These are phyloP conservation scores for Perca fluviatilis DNA, from an alignment of 2,113 vertebrate genomes.

Conservation along the genomic window DNA sequence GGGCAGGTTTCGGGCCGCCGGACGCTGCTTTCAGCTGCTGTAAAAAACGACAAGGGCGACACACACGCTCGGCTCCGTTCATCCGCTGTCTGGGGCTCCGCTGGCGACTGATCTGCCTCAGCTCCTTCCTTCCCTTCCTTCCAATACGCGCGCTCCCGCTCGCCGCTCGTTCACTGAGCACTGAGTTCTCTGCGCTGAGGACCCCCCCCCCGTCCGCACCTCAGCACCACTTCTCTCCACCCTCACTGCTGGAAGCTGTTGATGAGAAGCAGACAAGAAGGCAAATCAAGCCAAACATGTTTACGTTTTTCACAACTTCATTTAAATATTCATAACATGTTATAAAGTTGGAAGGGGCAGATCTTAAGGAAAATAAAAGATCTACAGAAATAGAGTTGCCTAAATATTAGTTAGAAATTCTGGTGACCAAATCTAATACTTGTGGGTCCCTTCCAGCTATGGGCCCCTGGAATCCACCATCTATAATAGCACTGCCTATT, in stretches of 20 bases:
- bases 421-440: neutral
- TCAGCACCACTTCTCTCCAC: slow-evolving; percentile 29
- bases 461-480: neutral
- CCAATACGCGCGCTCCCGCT: slow-evolving; percentile 73
- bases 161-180: slow-evolving; percentile 62
- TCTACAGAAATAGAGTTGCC: neutral
- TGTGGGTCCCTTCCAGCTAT: neutral
- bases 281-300: neutral
- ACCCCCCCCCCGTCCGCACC: slow-evolving; percentile 7
- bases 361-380: neutral
- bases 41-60: slow-evolving; percentile 64
- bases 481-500: no score
- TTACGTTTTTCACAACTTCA: neutral
- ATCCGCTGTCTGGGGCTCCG: slow-evolving; percentile 76
- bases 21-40: slow-evolving; percentile 70
- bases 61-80: slow-evolving; percentile 65
- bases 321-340: neutral
- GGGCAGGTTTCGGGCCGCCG: slow-evolving; percentile 59
- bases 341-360: neutral
- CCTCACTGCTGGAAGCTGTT: slow-evolving; percentile 28
- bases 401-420: neutral
- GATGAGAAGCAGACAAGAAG: neutral
- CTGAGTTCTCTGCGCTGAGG: slow-evolving; percentile 43
- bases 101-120: slow-evolving; percentile 71
- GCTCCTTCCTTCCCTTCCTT: slow-evolving; percentile 70